These are phyloP conservation scores for Molanna angustata DNA, from an alignment of 2,888 invertebrate genomes.

Conservation along the genomic window DNA sequence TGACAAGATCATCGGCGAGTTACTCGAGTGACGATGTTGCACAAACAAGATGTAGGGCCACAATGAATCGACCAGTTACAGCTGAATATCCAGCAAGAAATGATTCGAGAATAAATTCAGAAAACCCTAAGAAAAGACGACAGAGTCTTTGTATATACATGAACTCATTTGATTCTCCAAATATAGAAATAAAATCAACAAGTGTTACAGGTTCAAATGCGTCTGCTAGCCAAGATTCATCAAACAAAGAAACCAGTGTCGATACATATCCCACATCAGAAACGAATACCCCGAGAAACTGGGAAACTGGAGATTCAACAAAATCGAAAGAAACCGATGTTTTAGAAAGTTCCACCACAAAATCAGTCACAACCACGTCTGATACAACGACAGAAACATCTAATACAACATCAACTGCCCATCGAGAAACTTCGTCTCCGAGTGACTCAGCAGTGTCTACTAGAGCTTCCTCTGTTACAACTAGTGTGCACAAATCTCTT, in stretches of 20 bases:
- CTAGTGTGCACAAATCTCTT: not conserved
- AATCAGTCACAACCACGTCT: slow-evolving; percentile 18
- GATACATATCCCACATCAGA: slow-evolving; percentile 13
- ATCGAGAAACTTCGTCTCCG: slow-evolving; percentile 37
- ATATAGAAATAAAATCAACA: slow-evolving; percentile 26
- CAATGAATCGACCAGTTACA: slow-evolving; percentile 15
- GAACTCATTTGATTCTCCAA: slow-evolving; percentile 29
- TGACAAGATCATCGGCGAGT: slow-evolving; percentile 29
- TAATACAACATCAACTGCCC: slow-evolving; percentile 12
- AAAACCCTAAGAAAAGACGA: slow-evolving; percentile 27
- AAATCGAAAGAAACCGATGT: not conserved
- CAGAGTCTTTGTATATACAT: slow-evolving; percentile 34
- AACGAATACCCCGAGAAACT: not conserved
- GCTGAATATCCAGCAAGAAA: slow-evolving; percentile 12
- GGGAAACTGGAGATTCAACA: slow-evolving; percentile 7
- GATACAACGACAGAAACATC: slow-evolving; percentile 26
- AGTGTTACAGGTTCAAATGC: slow-evolving; percentile 19
- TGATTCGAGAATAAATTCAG: slow-evolving; percentile 13
- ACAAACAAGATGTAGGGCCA: slow-evolving; percentile 18
- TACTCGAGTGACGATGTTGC: slow-evolving; percentile 29
- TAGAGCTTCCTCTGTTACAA: slow-evolving; percentile 40
- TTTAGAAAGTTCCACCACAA: slow-evolving; percentile 13
- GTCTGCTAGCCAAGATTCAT: slow-evolving; percentile 13
- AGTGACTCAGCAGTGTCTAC: slow-evolving; percentile 41
- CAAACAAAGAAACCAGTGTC: slow-evolving; percentile 4